phyloP scores from a whole-genome alignment of 2,888 invertebrate genomes.

The Empis livida region DNA sequence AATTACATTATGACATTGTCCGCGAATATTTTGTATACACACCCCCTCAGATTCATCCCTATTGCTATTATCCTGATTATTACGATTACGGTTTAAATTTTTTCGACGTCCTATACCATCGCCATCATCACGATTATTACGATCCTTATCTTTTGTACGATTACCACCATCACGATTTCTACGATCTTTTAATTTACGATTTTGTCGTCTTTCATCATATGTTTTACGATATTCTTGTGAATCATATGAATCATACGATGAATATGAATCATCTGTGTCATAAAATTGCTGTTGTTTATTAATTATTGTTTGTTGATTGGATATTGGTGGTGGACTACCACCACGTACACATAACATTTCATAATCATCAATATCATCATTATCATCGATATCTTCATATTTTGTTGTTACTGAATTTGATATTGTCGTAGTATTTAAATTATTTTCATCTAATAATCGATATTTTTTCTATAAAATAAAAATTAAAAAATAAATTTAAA shows the following conservation, averaged over 20 bases:
- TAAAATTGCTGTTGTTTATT: conserved; percentile 29
- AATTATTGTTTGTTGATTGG: conserved; percentile 22
- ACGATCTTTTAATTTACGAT: conserved; percentile 33
- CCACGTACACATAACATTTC: conserved; percentile 71
- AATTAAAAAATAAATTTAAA: too few species aligned
- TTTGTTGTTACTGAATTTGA: conserved; percentile 30
- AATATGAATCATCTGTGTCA: conserved; percentile 43
- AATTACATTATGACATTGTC: conserved; percentile 62
- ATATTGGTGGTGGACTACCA: conserved; percentile 47
- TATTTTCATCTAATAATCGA: neutral
- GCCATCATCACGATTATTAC: conserved; percentile 35
- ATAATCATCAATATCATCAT: conserved; percentile 54
- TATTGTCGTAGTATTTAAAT: neutral
- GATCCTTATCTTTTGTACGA: conserved; percentile 28
- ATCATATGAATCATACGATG: conserved; percentile 42
- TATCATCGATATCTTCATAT: conserved; percentile 35
- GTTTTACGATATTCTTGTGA: conserved; percentile 32
- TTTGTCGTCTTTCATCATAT: conserved; percentile 34
- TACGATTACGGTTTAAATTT: conserved; percentile 38
- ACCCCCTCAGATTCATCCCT: conserved; percentile 55
- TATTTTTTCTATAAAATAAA: too few species aligned
- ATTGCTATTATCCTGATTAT: conserved; percentile 38
- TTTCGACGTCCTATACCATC: conserved; percentile 19
- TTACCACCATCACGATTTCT: conserved; percentile 38
- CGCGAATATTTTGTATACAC: conserved; percentile 78